These are phyloP conservation scores for Lemur catta DNA, from an alignment of 2,797 vertebrate species.

Conservation along the genomic window DNA sequence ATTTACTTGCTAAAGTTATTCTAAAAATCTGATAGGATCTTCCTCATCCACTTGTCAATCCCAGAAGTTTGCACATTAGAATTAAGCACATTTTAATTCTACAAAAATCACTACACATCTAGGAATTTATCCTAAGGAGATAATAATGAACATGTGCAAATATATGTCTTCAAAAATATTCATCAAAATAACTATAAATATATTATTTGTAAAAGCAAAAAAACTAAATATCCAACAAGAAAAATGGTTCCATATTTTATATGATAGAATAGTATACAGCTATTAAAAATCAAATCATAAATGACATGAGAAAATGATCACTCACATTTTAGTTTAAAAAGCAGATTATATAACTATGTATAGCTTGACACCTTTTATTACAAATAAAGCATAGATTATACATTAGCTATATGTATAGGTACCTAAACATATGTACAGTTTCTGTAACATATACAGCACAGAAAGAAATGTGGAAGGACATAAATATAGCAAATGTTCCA, in stretches of 20 bases:
- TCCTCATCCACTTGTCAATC: background rate
- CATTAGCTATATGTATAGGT: background rate
- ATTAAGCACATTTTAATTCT: background rate
- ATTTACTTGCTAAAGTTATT: background rate
- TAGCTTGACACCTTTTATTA: background rate
- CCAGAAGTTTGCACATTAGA: background rate
- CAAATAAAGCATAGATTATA: background rate
- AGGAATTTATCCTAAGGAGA: conserved; percentile 3
- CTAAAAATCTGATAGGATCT: background rate
- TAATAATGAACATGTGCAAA: background rate
- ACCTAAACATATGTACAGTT: background rate
- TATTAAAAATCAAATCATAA: conserved; percentile 17
- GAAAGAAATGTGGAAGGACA: background rate
- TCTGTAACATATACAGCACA: background rate
- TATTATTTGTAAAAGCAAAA: conserved; percentile 2
- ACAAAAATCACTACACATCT: background rate
- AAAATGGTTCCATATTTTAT: background rate
- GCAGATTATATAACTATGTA: background rate
- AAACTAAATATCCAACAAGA: background rate
- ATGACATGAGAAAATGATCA: background rate
- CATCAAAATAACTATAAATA: background rate
- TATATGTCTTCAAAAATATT: background rate
- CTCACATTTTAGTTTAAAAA: conserved; percentile 30
- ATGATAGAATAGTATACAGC: background rate
- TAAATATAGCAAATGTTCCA: background rate